A percentile compares a stretch with the other conserved stretches of the same genome.
These are phyloP conservation scores for Puffinus mauretanicus DNA, from an alignment of 2,113 vertebrate genomes.

Conservation along the genomic window DNA sequence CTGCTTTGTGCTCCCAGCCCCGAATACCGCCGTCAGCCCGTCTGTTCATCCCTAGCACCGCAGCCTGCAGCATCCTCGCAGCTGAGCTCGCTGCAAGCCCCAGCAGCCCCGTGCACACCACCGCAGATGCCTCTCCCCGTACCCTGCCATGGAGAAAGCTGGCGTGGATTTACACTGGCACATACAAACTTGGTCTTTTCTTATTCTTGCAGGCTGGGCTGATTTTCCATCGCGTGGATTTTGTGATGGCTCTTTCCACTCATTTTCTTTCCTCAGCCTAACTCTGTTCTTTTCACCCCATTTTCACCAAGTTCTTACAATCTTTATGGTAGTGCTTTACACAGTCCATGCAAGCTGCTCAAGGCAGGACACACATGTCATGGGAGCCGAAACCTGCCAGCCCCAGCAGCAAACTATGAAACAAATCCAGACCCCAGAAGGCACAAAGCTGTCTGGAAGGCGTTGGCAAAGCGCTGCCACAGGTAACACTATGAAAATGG, in stretches of 20 bases:
- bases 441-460: neutral
- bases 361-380: accelerated
- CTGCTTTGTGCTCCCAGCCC: constrained; percentile 39
- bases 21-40: accelerated
- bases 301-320: neutral
- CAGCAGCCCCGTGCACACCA: neutral
- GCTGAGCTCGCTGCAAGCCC: constrained; percentile 10
- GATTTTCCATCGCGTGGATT: neutral
- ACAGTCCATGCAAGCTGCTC: neutral
- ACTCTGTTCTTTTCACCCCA: neutral
- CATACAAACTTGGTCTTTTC: neutral
- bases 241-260: neutral
- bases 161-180: neutral
- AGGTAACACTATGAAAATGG: neutral
- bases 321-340: neutral
- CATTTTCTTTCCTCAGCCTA: neutral
- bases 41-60: neutral
- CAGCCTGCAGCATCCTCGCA: constrained; percentile 10
- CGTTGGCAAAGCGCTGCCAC: neutral
- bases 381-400: neutral
- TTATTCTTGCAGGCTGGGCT: neutral
- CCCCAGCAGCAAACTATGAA: neutral
- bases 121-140: neutral
- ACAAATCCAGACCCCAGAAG: neutral
- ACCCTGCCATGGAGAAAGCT: neutral